phyloP scores from a whole-genome alignment of 2,888 invertebrate genomes.

The Pseudococcus longispinus region DNA sequence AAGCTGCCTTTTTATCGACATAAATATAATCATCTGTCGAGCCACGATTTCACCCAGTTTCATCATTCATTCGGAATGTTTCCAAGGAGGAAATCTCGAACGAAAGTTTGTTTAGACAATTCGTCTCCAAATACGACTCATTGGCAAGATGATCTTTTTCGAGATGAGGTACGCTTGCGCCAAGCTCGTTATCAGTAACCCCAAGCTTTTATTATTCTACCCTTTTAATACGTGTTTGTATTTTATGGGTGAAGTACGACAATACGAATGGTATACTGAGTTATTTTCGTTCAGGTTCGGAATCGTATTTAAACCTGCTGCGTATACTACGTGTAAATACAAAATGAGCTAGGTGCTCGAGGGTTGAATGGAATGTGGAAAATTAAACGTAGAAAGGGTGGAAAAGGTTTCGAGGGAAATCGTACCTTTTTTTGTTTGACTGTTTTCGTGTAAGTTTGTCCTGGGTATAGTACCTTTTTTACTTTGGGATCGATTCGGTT shows the following conservation, averaged over 20 bases:
- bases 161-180: conserved; percentile 1
- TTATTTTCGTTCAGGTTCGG: not conserved
- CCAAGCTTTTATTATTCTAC: conserved; percentile 22
- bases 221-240: conserved; percentile 15
- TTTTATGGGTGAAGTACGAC: conserved; percentile 11
- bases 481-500: not conserved
- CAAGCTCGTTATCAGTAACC: conserved; percentile 6
- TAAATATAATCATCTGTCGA: not conserved
- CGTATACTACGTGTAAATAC: not conserved
- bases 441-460: not conserved
- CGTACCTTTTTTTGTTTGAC: not conserved
- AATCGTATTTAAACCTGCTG: not conserved
- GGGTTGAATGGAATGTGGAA: not conserved
- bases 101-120: conserved; percentile 1
- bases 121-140: conserved; percentile 6
- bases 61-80: not conserved
- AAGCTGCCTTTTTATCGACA: not conserved
- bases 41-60: conserved; percentile 10
- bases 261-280: not conserved
- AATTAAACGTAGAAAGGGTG: not conserved
- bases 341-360: not conserved
- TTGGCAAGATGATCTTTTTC: not conserved
- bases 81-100: not conserved
- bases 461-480: not conserved
- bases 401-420: not conserved